Evolutionary conservation across 2,797 vertebrate genomes (phyloP), one percentile per base, ranked within the genome.

Genomic region (Bucorvus abyssinicus): DNA sequence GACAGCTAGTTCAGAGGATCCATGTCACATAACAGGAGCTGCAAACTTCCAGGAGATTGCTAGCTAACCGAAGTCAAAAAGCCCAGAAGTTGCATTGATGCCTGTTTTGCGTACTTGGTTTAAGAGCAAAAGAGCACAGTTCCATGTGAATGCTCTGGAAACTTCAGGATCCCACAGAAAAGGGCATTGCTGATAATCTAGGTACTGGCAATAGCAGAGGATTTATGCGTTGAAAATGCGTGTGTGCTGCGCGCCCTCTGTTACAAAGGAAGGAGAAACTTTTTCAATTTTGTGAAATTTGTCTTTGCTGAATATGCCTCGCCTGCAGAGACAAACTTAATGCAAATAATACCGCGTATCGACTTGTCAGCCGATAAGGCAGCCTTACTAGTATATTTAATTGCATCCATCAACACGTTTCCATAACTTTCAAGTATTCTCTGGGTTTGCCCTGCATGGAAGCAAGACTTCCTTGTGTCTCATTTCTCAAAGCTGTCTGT

Each of bases 1-100:
- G 85, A 15, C 23, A 45, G 32, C 19, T 83, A 22, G 8, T 30
- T 84, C 55, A 73, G 79, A 69, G 47, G 71, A 34, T n/a, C 13
- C 6, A 13, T 50, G 13, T 3, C 36, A 52, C 0, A 4, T 29
- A 65, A 82, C 3, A 15, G 0, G 0, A 79, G 22, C 3, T 59
- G 17, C 21, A 80, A 56, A 64, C n/a, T 52, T 91, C 71, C 12
- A 42, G 49, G 29, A 78, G 42, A 47, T 7, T 57, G 15, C 4
- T 57, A 26, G 8, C 10, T 88, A 71, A 47, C 3, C 10, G 24
- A 50, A 71, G 38, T 21, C 19, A 78, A 26, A 71, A 83, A 50
- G 6, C 27, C 2, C 16, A 40, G 10, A 57, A 53, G 10, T 34
- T 69, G 4, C 21, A 24, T 11, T 1, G 1, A 10, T 63, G 17